These are phyloP conservation scores for Ctenicera cuprea DNA, from an alignment of 2,888 invertebrate genomes.

Conservation along the genomic window DNA sequence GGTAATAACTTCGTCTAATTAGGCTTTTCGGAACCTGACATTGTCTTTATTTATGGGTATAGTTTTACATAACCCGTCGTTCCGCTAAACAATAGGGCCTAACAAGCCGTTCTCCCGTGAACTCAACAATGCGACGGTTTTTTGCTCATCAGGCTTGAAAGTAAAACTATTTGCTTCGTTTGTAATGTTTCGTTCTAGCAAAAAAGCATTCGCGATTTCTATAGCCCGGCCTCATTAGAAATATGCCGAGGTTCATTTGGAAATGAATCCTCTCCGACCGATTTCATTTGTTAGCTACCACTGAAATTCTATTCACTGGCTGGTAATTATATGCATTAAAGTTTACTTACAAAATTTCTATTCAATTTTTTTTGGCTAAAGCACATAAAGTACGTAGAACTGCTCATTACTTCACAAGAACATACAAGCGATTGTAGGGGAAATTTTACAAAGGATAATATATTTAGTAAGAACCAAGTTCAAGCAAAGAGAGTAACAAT, in stretches of 20 bases:
- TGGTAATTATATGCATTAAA: too few species aligned
- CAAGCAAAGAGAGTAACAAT: too few species aligned
- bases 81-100: conserved; percentile 53
- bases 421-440: too few species aligned
- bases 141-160: conserved; percentile 47
- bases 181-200: conserved; percentile 41
- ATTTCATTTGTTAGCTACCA: too few species aligned
- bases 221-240: conserved; percentile 38
- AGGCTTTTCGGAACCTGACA: conserved; percentile 55
- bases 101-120: conserved; percentile 48
- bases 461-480: too few species aligned
- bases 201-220: conserved; percentile 28
- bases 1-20: conserved; percentile 58
- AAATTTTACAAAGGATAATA: too few species aligned
- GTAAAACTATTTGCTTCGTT: conserved; percentile 47
- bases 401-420: too few species aligned
- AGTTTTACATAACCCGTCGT: conserved; percentile 59
- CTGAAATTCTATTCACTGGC: too few species aligned
- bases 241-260: conserved; percentile 29
- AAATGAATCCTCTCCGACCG: neutral
- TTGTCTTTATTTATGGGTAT: conserved; percentile 57
- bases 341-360: too few species aligned
- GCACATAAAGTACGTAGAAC: too few species aligned
- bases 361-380: too few species aligned
- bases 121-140: conserved; percentile 46